A percentile compares a stretch with the other conserved stretches of the same genome.
These are phyloP conservation scores for Hofmannophila pseudospretella DNA, from an alignment of 2,888 invertebrate species.

Conservation along the genomic window DNA sequence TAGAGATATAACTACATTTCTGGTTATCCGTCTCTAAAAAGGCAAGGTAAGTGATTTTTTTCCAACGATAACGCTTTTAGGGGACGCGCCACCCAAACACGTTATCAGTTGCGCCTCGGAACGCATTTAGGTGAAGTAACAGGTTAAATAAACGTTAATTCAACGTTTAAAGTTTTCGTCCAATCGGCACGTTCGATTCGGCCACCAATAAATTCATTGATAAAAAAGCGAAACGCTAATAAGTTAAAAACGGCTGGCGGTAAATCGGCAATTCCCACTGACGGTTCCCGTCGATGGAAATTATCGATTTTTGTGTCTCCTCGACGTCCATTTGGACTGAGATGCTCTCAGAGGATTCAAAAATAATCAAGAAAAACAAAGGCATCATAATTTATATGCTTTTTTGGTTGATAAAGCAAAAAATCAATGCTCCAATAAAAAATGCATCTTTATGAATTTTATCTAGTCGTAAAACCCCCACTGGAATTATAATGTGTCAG, in stretches of 20 bases:
- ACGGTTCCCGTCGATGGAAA: slow-evolving; percentile 22
- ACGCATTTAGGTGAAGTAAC: slow-evolving; percentile 57
- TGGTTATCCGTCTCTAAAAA: slow-evolving; percentile 32
- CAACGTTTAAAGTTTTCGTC: slow-evolving; percentile 53
- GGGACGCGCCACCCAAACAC: slow-evolving; percentile 59
- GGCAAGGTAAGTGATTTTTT: slow-evolving; percentile 32
- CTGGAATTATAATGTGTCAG: too few relatives aligned
- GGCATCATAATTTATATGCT: neutral
- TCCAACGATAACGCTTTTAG: slow-evolving; percentile 48
- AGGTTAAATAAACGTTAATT: slow-evolving; percentile 57
- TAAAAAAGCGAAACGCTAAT: slow-evolving; percentile 61
- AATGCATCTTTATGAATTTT: too few relatives aligned
- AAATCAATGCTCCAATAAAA: too few relatives aligned
- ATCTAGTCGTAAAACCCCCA: too few relatives aligned
- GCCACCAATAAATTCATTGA: slow-evolving; percentile 67
- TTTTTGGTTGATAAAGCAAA: too few relatives aligned
- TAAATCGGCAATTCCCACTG: slow-evolving; percentile 33
- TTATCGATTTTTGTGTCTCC: slow-evolving; percentile 24
- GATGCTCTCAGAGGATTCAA: neutral
- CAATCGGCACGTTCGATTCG: slow-evolving; percentile 41
- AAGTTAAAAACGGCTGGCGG: slow-evolving; percentile 41
- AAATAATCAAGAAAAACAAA: neutral
- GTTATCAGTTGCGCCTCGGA: slow-evolving; percentile 55
- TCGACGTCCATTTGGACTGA: slow-evolving; percentile 15
- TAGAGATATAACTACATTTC: slow-evolving; percentile 36